phyloP scores from a whole-genome alignment of 2,113 vertebrate species.

The Chaetops frenatus region DNA sequence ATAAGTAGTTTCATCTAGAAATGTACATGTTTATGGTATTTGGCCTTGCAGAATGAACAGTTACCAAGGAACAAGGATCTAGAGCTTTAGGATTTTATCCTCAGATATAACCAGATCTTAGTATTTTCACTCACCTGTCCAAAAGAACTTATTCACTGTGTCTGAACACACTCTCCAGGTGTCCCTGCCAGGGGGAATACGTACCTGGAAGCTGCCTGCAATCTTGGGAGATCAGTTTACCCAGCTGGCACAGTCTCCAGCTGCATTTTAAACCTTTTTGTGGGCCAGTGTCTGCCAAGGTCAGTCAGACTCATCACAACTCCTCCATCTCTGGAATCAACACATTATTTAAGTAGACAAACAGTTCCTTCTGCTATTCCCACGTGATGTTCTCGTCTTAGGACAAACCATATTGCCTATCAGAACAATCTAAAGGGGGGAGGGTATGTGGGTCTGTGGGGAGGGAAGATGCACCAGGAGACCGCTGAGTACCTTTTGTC shows the following conservation, averaged over 20 bases:
- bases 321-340: neutral
- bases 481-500: neutral
- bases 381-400: neutral
- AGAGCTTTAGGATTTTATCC: neutral
- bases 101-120: neutral
- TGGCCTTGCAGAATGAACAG: neutral
- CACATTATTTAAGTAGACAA: neutral
- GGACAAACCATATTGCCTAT: neutral
- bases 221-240: neutral
- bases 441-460: accelerated
- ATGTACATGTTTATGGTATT: neutral
- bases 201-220: neutral
- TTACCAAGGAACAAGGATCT: neutral
- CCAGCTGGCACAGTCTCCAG: neutral
- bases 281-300: neutral
- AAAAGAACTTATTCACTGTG: neutral
- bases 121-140: neutral
- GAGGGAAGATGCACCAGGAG: neutral
- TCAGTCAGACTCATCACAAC: neutral
- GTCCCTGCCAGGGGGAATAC: too few relatives aligned
- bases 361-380: neutral
- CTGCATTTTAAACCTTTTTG: neutral
- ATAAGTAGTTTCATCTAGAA: neutral
- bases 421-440: neutral
- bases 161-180: neutral